Evolutionary conservation across 2,113 vertebrate species (phyloP).

Genomic region (Emydocephalus ijimae): DNA sequence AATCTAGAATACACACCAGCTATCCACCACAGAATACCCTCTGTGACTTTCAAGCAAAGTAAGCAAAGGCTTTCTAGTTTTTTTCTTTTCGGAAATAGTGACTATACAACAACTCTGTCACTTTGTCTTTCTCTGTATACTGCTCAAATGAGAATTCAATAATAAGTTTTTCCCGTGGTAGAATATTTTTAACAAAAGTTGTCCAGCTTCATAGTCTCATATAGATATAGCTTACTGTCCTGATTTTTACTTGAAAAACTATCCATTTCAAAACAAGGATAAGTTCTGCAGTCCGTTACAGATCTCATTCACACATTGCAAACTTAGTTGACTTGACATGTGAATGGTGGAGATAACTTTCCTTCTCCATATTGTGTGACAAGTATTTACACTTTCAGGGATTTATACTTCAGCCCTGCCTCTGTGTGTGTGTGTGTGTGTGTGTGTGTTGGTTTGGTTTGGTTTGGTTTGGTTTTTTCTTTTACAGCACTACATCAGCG

Average conservation of each 20-base stretch:
- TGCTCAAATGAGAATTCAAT: not conserved
- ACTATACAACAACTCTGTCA: not conserved
- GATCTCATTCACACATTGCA: not conserved
- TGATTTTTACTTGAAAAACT: not conserved
- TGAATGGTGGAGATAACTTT: not conserved
- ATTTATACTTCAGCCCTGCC: not conserved
- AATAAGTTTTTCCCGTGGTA: not conserved
- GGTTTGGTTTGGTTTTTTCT: not conserved
- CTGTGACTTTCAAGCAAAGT: not conserved
- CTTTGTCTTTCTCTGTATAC: not conserved
- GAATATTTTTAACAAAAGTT: not conserved
- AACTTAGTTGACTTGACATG: not conserved
- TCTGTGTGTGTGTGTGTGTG: not conserved
- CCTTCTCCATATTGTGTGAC: not conserved
- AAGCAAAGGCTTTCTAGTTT: not conserved
- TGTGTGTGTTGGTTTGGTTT: not conserved
- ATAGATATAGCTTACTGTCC: not conserved
- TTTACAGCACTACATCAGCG: not conserved
- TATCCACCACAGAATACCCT: not conserved
- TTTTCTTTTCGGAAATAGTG: not conserved
- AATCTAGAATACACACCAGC: not conserved
- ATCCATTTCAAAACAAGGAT: not conserved
- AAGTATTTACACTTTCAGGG: not conserved
- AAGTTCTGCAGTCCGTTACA: not conserved
- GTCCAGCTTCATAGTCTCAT: not conserved